Base-by-base conservation (phyloP, 2,797 vertebrate species). In the Erethizon dorsatum region DNA sequence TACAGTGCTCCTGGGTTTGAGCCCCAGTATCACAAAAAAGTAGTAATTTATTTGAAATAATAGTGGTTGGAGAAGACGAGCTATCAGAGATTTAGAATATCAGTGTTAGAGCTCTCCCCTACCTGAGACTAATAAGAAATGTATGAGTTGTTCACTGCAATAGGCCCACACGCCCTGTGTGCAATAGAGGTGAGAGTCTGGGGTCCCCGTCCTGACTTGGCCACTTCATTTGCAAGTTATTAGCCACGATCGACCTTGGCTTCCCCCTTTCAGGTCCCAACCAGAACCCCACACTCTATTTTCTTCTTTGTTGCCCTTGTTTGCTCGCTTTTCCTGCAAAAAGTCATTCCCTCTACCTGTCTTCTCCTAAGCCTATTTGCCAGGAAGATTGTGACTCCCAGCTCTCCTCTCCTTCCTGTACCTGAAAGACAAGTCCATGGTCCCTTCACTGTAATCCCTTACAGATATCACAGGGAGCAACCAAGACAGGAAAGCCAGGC, bases 141-240 rank as follows among this genome's bases (percentile, higher is more conserved):
- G 9, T 22, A 15, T 24, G 33, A 63, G 57, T 5, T 28, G 33
- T 75, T 75, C 47, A 2, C 6, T n/a, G 33, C 17, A 2, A 1
- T 4, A 0, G 15, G 14, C 45, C 59, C 1, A 4, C 41, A 12
- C 18, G 47, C 3, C 10, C 47, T 3, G 0, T 9, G 24, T n/a
- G 1, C 12, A 17, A 37, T 14, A 45, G 77, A 82, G n/a, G 26
- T 20, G 17, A 45, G 24, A 5, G 6, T 82, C 45, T 47, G 45
- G 17, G n/a, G 88, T 54, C 26, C 88, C 50, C 41, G 7, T 24
- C 26, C 6, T 56, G 77, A 54, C 28, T 24, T 8, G 17, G 28
- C 37, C 52, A 15, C 18, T 26, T 56, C 28, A 59, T 12, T 82
- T 78, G n/a, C 26, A 69, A 45, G 18, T 56, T 41, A 24, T 26